Conservation (phyloP, 2,888 invertebrate genomes). For the Ectemnius cavifrons region DNA sequence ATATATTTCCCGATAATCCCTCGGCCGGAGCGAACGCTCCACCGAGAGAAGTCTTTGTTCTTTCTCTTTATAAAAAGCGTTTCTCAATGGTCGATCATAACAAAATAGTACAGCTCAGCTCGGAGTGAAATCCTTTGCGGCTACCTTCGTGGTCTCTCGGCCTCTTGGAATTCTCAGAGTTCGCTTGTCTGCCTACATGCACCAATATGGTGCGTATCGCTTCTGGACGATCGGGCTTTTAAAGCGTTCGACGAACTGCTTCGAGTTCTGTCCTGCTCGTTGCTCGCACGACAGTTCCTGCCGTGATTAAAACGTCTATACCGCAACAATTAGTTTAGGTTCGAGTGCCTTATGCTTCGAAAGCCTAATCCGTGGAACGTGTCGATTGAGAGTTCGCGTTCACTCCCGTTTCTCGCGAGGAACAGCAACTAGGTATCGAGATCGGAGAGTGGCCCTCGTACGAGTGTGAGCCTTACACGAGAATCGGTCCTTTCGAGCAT, state of each 20-base stretch:
- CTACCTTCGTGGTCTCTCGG: conserved; percentile 17
- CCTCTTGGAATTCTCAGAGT: conserved; percentile 32
- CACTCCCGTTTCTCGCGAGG: background rate
- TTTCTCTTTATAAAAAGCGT: conserved; percentile 16
- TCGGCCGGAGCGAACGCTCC: background rate
- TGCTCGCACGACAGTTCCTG: background rate
- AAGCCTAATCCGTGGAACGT: conserved; percentile 18
- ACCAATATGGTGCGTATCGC: conserved; percentile 76
- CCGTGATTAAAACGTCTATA: background rate
- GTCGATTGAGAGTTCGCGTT: background rate
- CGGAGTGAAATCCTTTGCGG: conserved; percentile 18
- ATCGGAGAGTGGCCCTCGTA: conserved; percentile 5
- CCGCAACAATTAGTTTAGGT: background rate
- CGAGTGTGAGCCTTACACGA: background rate
- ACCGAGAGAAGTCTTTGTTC: conserved; percentile 11
- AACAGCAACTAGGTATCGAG: conserved; percentile 10
- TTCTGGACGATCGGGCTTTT: conserved; percentile 48
- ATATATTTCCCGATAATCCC: background rate
- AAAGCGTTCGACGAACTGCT: conserved; percentile 24
- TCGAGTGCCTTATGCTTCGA: conserved; percentile 10
- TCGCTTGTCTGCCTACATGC: conserved; percentile 51
- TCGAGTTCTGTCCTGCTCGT: background rate
- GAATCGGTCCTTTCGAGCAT: background rate
- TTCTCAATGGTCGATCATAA: conserved; percentile 29
- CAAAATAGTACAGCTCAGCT: conserved; percentile 36